These are phyloP conservation scores for Pseudanteris insignis DNA, from an alignment of 2,888 invertebrate genomes.

Conservation along the genomic window DNA sequence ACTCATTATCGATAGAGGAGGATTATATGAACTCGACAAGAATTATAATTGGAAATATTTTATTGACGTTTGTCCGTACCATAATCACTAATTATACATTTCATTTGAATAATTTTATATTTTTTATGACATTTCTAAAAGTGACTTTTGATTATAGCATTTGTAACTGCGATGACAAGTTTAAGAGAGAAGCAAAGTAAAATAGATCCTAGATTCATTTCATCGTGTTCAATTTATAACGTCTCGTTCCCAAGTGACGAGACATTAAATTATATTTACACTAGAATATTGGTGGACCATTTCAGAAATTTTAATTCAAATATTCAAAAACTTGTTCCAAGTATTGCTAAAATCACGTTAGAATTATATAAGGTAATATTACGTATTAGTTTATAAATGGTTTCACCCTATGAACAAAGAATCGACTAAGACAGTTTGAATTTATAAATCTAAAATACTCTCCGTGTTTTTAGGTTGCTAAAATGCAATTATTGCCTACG, in stretches of 20 bases:
- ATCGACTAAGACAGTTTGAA: no score
- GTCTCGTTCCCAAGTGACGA: conserved; percentile 83
- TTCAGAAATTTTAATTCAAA: conserved; percentile 75
- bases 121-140: neutral
- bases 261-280: conserved; percentile 69
- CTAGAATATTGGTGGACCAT: conserved; percentile 11
- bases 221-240: conserved; percentile 89
- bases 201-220: conserved; percentile 90
- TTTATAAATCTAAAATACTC: no score
- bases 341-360: conserved; percentile 82
- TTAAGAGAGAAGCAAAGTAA: conserved; percentile 91
- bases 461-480: no score
- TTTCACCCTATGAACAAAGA: no score
- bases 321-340: conserved; percentile 73
- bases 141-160: conserved; percentile 66
- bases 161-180: conserved; percentile 85
- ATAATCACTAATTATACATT: no score
- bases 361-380: no score
- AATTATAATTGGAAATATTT: conserved; percentile 90
- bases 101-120: neutral
- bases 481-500: conserved; percentile 84
- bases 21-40: conserved; percentile 88
- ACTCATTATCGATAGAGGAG: conserved; percentile 86
- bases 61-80: conserved; percentile 78
- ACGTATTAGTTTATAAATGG: no score